These are phyloP conservation scores for Hemibagrus guttatus DNA, from an alignment of 2,797 vertebrate species.

Conservation along the genomic window DNA sequence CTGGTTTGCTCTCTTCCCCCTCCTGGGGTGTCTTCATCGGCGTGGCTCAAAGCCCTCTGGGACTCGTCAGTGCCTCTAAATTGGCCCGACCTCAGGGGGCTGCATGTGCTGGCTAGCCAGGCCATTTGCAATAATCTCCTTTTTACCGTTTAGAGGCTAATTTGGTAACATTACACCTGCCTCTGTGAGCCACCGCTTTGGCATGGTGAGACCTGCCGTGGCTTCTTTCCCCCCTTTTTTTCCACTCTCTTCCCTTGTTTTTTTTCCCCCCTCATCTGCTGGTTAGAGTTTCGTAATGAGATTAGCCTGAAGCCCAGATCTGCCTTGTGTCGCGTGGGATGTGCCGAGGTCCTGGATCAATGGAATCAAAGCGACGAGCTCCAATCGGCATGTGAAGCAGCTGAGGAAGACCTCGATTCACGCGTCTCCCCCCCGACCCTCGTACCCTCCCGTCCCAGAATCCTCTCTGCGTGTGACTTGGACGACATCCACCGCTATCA, in stretches of 20 bases:
- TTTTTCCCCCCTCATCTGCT: slow-evolving; percentile 64
- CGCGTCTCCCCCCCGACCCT: slow-evolving; percentile 46
- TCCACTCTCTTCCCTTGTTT: slow-evolving; percentile 32
- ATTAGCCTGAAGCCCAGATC: slow-evolving; percentile 81
- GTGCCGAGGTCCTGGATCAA: slow-evolving; percentile 79
- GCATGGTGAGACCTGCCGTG: slow-evolving; percentile 68
- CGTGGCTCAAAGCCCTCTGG: slow-evolving; percentile 64
- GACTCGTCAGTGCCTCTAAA: slow-evolving; percentile 69
- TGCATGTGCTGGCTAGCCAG: slow-evolving; percentile 79
- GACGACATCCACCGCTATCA: slow-evolving; percentile 78
- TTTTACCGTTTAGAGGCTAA: slow-evolving; percentile 85
- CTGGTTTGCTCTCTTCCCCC: slow-evolving; percentile 49
- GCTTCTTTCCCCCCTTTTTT: slow-evolving; percentile 48
- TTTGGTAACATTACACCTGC: slow-evolving; percentile 86
- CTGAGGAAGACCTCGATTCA: slow-evolving; percentile 73
- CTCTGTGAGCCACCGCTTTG: slow-evolving; percentile 75
- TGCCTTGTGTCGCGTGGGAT: slow-evolving; percentile 78
- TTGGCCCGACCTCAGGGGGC: slow-evolving; percentile 66
- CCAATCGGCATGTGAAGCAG: slow-evolving; percentile 73
- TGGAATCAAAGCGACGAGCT: slow-evolving; percentile 75
- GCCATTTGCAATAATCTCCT: slow-evolving; percentile 84
- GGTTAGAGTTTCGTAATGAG: slow-evolving; percentile 85
- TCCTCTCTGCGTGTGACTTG: slow-evolving; percentile 78
- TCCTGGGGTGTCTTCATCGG: slow-evolving; percentile 66
- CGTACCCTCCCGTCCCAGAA: slow-evolving; percentile 12